phyloP scores from a whole-genome alignment of 1,140 invertebrate genomes.

The Parapsyche elsis region DNA sequence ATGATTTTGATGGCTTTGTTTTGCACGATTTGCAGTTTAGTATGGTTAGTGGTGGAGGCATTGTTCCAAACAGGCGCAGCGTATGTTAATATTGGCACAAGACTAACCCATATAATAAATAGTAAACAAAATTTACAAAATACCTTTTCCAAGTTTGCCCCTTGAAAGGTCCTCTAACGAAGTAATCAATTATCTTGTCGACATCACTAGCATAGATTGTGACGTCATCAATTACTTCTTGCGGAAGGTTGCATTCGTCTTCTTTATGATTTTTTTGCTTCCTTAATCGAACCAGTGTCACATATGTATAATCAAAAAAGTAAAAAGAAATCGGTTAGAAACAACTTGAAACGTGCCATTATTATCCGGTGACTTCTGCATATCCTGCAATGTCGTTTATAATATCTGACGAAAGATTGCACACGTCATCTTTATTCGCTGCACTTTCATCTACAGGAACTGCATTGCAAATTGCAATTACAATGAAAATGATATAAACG shows the following conservation, averaged over 20 bases:
- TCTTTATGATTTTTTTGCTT: background rate
- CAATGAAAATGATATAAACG: too few species aligned
- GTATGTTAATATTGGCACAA: too few species aligned
- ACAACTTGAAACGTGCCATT: background rate
- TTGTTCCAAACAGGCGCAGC: too few species aligned
- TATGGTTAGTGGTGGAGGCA: too few species aligned
- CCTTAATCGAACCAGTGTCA: background rate
- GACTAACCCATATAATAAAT: conserved; percentile 43
- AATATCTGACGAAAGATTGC: conserved; percentile 72
- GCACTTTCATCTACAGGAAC: too few species aligned
- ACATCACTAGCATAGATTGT: conserved; percentile 69
- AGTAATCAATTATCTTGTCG: conserved; percentile 70
- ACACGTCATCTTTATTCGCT: conserved; percentile 72
- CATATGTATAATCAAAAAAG: background rate
- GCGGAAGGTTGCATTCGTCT: conserved; percentile 60
- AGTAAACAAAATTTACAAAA: conserved; percentile 32
- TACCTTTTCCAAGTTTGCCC: conserved; percentile 61
- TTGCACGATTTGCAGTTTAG: too few species aligned
- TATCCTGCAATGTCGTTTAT: conserved; percentile 72
- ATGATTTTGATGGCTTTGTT: too few species aligned
- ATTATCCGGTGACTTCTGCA: conserved; percentile 54
- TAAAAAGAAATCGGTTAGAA: background rate
- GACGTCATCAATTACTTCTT: conserved; percentile 69
- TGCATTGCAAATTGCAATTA: too few species aligned
- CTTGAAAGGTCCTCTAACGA: conserved; percentile 67